Evolutionary conservation across 2,797 vertebrate genomes (phyloP).

Genomic region (Arrhamphus sclerolepis): DNA sequence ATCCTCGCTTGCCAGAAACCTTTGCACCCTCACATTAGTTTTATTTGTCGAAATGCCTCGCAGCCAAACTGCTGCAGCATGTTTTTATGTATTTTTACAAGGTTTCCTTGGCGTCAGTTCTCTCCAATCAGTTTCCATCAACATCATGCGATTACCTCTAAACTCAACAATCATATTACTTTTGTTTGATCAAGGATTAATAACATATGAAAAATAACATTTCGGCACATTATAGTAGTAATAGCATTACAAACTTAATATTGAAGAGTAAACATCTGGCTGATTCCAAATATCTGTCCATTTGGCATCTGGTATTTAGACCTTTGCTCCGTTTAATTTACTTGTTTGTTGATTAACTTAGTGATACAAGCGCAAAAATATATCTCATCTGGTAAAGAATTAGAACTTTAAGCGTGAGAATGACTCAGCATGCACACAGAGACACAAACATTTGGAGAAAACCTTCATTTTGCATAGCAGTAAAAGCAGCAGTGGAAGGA

Average conservation of each 20-base stretch:
- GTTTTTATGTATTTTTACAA: conserved; percentile 46
- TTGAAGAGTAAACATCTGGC: conserved; percentile 32
- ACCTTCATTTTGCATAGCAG: conserved; percentile 3
- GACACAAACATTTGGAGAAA: neutral
- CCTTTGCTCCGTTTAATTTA: conserved; percentile 18
- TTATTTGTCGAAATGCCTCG: conserved; percentile 43
- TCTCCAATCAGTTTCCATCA: conserved; percentile 41
- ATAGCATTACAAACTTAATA: conserved; percentile 38
- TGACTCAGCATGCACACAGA: neutral
- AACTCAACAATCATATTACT: conserved; percentile 37
- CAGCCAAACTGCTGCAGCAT: conserved; percentile 22
- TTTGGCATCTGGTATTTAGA: neutral
- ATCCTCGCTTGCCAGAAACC: conserved; percentile 21
- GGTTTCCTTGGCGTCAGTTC: conserved; percentile 34
- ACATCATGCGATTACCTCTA: conserved; percentile 16
- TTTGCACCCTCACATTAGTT: conserved; percentile 39
- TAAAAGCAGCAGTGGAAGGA: conserved; percentile 11
- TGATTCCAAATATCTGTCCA: conserved; percentile 9
- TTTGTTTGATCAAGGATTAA: conserved; percentile 50
- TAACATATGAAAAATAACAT: conserved; percentile 39
- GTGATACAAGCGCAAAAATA: neutral
- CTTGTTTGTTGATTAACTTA: neutral
- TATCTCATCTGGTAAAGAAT: neutral
- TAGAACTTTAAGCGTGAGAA: neutral
- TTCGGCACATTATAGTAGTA: conserved; percentile 26